Evolutionary conservation across 2,113 vertebrate species (phyloP), one percentile per base, ranked within the genome.

Genomic region (Lepus timidus): DNA sequence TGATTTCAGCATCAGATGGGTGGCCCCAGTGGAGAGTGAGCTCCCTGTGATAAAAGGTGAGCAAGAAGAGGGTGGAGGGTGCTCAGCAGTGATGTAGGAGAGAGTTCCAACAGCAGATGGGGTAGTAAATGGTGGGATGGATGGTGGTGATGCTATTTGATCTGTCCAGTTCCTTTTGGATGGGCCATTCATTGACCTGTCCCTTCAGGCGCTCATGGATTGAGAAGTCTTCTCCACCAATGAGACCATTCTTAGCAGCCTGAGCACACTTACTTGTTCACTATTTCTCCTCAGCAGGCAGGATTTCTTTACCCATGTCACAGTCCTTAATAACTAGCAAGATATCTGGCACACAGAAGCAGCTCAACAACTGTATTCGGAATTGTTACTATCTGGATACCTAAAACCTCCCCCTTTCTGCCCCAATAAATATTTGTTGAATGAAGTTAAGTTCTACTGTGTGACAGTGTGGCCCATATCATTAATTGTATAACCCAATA

Each of bases 401-500:
- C 75, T 55, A 73, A 88, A 23, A 52, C 31, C 29, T 91, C 78
- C 19, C 17, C 9, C 22, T 84, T 80, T 79, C 23, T 79, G 80
- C 68, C 13, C 90, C 76, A 64, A 67, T 79, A 91, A 39, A 49
- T 39, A 85, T 61, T 78, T 82, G 85, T 51, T 55, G 4, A 80
- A 49, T 85, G 61, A 94, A 93, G n/a, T 75, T 81, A 75, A 81
- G 79, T 81, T 95, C 36, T 55, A 78, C 74, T 90, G n/a, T n/a
- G 64, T 93, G 75, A 74, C 58, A 95, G 51, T 65, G 4, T 64
- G 27, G 33, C 25, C 83, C n/a, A 80, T 75, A 51, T 25, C 52
- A n/a, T 83, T 79, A 76, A 80, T 88, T 55, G 85, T 71, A 44
- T 87, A 80, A 82, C 58, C 2, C 5, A 8, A 9, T 62, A 65